Percentiles rank a stretch among this genome's conserved stretches.
These are phyloP conservation scores for Petromus typicus DNA, from an alignment of 2,113 vertebrate genomes.

Conservation along the genomic window DNA sequence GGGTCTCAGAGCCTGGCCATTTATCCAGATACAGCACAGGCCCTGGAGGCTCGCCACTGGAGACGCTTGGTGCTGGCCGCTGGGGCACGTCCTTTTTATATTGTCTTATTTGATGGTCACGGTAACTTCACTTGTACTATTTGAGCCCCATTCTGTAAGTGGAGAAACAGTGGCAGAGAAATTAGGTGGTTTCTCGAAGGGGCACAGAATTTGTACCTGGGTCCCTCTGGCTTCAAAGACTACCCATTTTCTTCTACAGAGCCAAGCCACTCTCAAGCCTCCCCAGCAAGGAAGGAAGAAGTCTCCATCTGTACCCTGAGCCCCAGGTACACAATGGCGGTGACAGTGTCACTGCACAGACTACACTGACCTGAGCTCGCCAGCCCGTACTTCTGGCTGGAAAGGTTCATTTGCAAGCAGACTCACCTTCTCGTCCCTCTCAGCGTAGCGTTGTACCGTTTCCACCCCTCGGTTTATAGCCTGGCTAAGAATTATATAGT, in stretches of 20 bases:
- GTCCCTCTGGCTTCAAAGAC: not conserved
- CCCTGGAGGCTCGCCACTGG: not conserved
- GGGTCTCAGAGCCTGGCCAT: not conserved
- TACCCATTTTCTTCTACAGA: not conserved
- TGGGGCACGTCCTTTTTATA: no score
- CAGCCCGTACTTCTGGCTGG: not conserved
- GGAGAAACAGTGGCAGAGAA: not conserved
- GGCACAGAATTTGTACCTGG: not conserved
- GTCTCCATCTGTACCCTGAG: not conserved
- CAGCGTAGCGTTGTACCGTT: no score
- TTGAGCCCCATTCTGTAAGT: rapidly evolving
- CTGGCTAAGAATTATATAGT: not conserved
- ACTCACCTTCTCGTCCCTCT: slow-evolving; percentile 11
- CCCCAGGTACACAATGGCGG: not conserved
- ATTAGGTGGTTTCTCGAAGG: not conserved
- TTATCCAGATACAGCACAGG: not conserved
- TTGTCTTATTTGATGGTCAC: not conserved
- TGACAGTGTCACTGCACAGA: rapidly evolving
- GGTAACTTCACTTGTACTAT: not conserved
- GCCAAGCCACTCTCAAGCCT: not conserved
- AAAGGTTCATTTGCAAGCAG: not conserved
- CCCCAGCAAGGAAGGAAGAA: rapidly evolving
- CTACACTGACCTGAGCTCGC: not conserved
- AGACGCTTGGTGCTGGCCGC: not conserved
- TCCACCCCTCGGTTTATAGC: not conserved